Evolutionary conservation across 2,888 invertebrate genomes (phyloP), one percentile per base, ranked within the genome.

Genomic region (Petrophora chlorosata): DNA sequence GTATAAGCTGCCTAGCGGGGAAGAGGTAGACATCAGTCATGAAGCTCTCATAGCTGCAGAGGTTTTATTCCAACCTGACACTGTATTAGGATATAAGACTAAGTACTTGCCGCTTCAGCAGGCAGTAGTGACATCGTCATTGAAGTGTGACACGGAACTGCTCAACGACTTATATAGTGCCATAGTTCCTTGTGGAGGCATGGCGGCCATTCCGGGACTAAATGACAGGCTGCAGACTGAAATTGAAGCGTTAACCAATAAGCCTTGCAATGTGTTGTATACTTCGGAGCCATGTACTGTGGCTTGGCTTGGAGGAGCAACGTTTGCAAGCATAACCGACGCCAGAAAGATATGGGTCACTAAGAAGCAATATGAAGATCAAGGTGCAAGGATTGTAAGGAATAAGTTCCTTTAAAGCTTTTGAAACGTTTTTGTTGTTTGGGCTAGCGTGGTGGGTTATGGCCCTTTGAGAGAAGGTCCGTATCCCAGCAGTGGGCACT

Each of bases 271-370:
- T 16, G 56, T 88, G 1, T 1, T 73, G 0, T 34, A 63, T 0
- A 76, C 79, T 0, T 17, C 67, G 0, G 88, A 89, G 53, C 56
- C 78, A 0, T 79, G 80, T 23, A 68, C 78, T 0, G 58, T 79
- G 0, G 17, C 80, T 0, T 88, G 87, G 88, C 54, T 88, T 9
- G 89, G 89, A 0, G 89, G 80, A 2, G 79, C 89, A 0, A 76
- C 76, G 0, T 87, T 85, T 34, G 83, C 85, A 1, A 77, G 78
- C 0, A 70, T 87, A 41, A 19, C 64, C 0, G 81, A 69, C 0
- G 55, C 79, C 0, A 51, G 63, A 2, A 78, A 74, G 33, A 48
- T 84, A 35, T 86, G 80, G 78, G 65, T 89, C 0, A 55, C 59
- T 0, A 82, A 78, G 51, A 76, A 73, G 14, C 82, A 84, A 40